These are phyloP conservation scores for Phrynocephalus guinanensis DNA, from an alignment of 2,797 vertebrate species.

Conservation along the genomic window DNA sequence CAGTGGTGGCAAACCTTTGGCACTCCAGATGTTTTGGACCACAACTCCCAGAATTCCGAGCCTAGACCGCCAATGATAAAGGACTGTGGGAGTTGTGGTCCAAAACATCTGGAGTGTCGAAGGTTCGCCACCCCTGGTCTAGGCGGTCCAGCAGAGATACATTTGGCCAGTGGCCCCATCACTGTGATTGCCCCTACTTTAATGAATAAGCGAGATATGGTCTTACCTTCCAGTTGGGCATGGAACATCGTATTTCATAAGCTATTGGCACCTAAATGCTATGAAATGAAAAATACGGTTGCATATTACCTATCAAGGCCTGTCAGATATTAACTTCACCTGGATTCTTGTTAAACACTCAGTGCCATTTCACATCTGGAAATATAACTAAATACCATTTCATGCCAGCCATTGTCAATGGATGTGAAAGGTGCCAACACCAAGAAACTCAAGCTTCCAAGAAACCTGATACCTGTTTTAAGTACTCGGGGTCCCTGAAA, in stretches of 20 bases:
- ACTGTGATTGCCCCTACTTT: too few relatives aligned
- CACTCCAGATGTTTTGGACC: too few relatives aligned
- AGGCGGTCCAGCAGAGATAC: too few relatives aligned
- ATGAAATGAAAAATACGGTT: neutral
- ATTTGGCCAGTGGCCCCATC: too few relatives aligned
- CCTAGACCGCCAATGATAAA: too few relatives aligned
- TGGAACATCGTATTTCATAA: neutral
- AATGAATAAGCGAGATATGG: too few relatives aligned
- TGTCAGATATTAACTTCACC: neutral
- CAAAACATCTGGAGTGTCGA: too few relatives aligned
- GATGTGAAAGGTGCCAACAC: neutral
- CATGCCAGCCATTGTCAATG: neutral
- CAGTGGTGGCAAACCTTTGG: too few relatives aligned
- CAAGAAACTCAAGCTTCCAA: neutral
- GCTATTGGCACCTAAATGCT: neutral
- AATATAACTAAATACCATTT: neutral
- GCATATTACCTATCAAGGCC: neutral
- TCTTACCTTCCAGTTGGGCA: neutral
- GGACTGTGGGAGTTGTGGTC: too few relatives aligned
- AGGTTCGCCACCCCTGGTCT: too few relatives aligned
- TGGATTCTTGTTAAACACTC: neutral
- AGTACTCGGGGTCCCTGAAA: neutral
- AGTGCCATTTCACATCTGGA: neutral
- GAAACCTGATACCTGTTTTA: neutral
- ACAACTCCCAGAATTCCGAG: too few relatives aligned